Percentiles rank a stretch among this genome's conserved stretches.
phyloP scores from a whole-genome alignment of 1,140 invertebrate species.

The Pygmarrhopalites habei region DNA sequence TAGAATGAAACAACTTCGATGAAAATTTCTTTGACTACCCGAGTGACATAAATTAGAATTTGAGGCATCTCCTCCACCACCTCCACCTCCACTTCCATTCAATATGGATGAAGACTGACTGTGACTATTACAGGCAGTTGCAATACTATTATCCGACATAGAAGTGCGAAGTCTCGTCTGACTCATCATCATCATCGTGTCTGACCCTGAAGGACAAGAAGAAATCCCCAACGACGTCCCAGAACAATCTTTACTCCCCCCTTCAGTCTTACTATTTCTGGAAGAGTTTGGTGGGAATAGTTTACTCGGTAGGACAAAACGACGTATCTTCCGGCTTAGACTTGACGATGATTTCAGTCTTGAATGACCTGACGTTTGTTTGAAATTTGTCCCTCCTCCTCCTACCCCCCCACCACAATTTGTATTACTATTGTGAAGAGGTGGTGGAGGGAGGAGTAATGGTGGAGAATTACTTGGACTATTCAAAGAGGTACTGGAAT shows the following conservation, averaged over 20 bases:
- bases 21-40: conserved; percentile 24
- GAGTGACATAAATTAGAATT: conserved; percentile 9
- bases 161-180: conserved; percentile 25
- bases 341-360: conserved; percentile 17
- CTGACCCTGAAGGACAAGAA: too few relatives aligned
- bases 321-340: conserved; percentile 25
- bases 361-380: not conserved
- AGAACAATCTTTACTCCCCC: not conserved
- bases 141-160: conserved; percentile 36
- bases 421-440: too few relatives aligned
- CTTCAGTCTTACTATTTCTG: not conserved
- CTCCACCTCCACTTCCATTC: not conserved
- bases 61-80: not conserved
- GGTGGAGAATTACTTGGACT: not conserved
- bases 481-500: not conserved
- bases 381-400: not conserved
- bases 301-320: conserved; percentile 31
- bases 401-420: not conserved
- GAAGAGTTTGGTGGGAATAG: conserved; percentile 15
- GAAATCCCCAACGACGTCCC: too few relatives aligned
- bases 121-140: not conserved
- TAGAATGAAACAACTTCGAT: conserved; percentile 33
- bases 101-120: not conserved
- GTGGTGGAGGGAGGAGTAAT: not conserved
- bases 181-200: too few relatives aligned